Evolutionary conservation across 2,113 vertebrate species (phyloP), one percentile per base, ranked within the genome.

Genomic region (Geococcyx californianus): DNA sequence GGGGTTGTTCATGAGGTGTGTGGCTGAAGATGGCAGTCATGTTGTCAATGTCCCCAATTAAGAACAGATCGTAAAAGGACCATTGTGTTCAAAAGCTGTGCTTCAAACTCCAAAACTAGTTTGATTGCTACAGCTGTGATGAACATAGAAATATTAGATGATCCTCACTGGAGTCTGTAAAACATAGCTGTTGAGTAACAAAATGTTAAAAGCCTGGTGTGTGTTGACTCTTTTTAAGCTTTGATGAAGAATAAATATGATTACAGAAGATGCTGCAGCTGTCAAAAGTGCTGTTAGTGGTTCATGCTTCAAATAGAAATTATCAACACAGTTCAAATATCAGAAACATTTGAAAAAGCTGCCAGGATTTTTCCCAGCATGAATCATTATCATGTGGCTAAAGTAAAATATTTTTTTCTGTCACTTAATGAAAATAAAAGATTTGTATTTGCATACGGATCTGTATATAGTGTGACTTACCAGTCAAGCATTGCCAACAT

Each of bases 271-370:
- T 74, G 89, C 24, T 79, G 70, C 93, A 91, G 67, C 85, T 91
- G 87, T 96, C 87, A 87, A 16, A 87, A 87, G 47, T 76, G 54
- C 58, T 92, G 33, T 1, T 93, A 58, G 16, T 87, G 31, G 45
- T 90, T 95, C 51, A 52, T 89, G 34, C 54, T 94, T 85, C 59
- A 91, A 82, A 94, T 24, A 91, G 77, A 92, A 94, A 89, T 79
- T 89, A 73, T 67, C 29, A 67, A 56, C 47, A 44, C 38, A 31
- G 74, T 85, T 89, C 45, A 89, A 88, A 74, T 66, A 83, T 17
- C 54, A 87, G 66, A 87, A 87, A 54, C 45, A 51, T 91, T 93
- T 76, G 62, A 87, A 74, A 79, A 91, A 66, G 56, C 70, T 1
- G 0, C 42, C 58, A 89, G 45, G 70, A 85, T 80, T 93, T 95